Conservation (phyloP, 2,797 vertebrate species). For the Falco rusticolus region DNA sequence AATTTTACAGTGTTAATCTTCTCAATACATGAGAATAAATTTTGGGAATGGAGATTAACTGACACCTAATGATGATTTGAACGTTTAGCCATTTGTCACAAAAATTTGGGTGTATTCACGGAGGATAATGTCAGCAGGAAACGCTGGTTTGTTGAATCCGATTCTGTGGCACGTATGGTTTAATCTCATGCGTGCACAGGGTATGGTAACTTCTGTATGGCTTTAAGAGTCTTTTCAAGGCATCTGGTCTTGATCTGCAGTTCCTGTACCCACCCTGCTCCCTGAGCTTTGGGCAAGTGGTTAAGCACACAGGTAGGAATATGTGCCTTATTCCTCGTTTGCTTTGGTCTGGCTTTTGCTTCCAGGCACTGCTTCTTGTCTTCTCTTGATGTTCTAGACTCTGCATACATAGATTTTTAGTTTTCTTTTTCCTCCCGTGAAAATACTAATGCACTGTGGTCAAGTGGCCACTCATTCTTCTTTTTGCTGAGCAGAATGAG, state of each 20-base stretch:
- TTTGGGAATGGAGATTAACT: background rate
- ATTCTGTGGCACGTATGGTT: background rate
- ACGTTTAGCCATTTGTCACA: background rate
- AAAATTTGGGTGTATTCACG: background rate
- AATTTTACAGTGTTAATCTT: conserved; percentile 13
- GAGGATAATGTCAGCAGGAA: background rate
- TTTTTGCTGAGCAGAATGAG: conserved; percentile 4
- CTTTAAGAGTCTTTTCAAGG: background rate
- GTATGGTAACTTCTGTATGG: background rate
- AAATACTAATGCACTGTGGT: background rate
- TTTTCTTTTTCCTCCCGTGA: rapidly evolving
- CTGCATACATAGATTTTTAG: background rate
- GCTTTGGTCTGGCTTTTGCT: background rate
- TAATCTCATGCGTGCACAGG: background rate
- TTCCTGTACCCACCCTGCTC: background rate
- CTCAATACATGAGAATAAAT: background rate
- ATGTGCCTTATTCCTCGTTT: background rate
- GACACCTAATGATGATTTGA: background rate
- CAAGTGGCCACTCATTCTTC: background rate
- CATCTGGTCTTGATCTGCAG: background rate
- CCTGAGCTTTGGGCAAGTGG: background rate
- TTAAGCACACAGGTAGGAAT: background rate
- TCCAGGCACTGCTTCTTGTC: background rate
- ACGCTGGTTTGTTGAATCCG: background rate
- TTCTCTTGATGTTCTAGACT: background rate